Percentiles rank a stretch among this genome's conserved stretches.
These are phyloP conservation scores for Petrophora chlorosata DNA, from an alignment of 2,888 invertebrate species.

Conservation along the genomic window DNA sequence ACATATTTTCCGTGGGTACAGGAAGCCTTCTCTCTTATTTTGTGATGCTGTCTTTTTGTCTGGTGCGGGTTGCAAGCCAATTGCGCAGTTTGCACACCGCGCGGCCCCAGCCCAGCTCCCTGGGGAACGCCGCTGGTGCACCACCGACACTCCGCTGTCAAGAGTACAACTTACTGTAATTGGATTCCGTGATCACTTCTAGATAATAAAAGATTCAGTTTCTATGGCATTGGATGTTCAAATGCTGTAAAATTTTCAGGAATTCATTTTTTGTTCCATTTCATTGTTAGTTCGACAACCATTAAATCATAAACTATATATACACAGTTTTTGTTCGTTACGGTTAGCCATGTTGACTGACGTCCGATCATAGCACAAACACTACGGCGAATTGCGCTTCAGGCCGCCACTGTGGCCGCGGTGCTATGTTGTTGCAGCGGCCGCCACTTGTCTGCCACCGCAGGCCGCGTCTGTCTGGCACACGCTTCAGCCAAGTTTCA, in stretches of 20 bases:
- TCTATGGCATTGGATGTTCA: conserved; percentile 1
- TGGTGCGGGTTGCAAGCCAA: conserved; percentile 5
- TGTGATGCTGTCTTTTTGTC: background rate
- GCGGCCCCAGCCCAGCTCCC: background rate
- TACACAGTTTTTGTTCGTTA: too few species aligned
- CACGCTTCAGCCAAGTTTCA: too few species aligned
- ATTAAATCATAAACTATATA: too few species aligned
- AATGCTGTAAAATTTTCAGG: background rate
- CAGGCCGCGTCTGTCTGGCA: too few species aligned
- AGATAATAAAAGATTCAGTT: conserved; percentile 18
- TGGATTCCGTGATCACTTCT: conserved; percentile 21
- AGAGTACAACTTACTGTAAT: conserved; percentile 20
- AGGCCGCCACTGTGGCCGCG: too few species aligned
- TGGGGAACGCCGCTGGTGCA: conserved; percentile 1
- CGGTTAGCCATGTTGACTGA: too few species aligned
- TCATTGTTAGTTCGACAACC: background rate
- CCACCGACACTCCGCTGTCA: conserved; percentile 3
- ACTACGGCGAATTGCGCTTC: too few species aligned
- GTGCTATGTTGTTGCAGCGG: too few species aligned
- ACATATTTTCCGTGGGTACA: background rate
- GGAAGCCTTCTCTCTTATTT: too few species aligned
- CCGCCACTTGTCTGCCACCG: too few species aligned
- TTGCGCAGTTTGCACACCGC: conserved; percentile 4
- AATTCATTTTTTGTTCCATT: background rate
- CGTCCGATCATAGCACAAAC: too few species aligned